Evolutionary conservation across 2,888 invertebrate genomes (phyloP).

Genomic region (Halictus ligatus): DNA sequence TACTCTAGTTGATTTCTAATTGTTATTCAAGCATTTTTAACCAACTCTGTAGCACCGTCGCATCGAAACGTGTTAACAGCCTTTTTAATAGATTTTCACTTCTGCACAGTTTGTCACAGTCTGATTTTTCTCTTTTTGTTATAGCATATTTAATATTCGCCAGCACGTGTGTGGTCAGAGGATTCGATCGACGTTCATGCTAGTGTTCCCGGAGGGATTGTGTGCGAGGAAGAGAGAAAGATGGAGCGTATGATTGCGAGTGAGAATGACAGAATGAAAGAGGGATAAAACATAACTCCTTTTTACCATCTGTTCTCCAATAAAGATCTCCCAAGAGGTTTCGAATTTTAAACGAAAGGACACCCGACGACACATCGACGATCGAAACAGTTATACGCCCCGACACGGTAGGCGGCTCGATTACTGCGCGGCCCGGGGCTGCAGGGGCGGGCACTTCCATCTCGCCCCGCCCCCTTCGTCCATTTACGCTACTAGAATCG

Average conservation of each 20-base stretch:
- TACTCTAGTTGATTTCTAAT: too few species aligned
- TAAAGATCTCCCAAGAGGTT: not conserved
- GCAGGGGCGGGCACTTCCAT: not conserved
- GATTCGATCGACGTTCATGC: not conserved
- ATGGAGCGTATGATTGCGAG: not conserved
- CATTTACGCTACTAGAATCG: not conserved
- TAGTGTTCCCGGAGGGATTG: not conserved
- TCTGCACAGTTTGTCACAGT: not conserved
- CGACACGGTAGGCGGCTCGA: not conserved
- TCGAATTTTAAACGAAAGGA: not conserved
- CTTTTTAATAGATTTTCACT: not conserved
- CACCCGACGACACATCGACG: not conserved
- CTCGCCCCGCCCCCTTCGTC: not conserved
- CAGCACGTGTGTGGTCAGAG: not conserved
- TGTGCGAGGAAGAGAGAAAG: not conserved
- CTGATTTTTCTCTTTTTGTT: not conserved
- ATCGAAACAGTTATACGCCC: not conserved
- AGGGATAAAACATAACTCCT: not conserved
- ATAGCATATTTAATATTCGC: not conserved
- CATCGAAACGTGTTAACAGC: not conserved
- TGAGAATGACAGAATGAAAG: slow-evolving; percentile 11
- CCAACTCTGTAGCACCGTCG: not conserved
- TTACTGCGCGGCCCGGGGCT: not conserved
- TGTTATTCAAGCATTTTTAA: not conserved
- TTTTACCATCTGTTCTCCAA: not conserved